phyloP scores from a whole-genome alignment of 2,797 vertebrate genomes.

The Mallotus villosus region DNA sequence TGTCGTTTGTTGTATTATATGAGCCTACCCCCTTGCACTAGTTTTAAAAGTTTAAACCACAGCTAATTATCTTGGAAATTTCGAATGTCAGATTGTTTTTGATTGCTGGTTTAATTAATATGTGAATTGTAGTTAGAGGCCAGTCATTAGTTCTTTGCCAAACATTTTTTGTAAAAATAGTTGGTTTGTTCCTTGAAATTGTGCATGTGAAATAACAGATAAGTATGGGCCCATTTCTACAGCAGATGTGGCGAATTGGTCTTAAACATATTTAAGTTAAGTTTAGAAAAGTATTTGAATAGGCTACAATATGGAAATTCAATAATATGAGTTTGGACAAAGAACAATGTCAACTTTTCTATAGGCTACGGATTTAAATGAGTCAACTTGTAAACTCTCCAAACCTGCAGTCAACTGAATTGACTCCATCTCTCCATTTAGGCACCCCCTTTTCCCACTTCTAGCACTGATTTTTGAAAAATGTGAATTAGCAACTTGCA shows the following conservation, averaged over 20 bases:
- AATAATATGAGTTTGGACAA: too few species aligned
- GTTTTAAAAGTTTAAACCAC: not conserved
- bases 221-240: too few species aligned
- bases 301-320: not conserved
- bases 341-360: not conserved
- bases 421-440: constrained; percentile 39
- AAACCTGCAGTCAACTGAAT: not conserved
- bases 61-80: not conserved
- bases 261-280: too few species aligned
- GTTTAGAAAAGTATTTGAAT: too few species aligned
- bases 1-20: not conserved
- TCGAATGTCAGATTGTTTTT: not conserved
- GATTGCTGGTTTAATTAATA: not conserved
- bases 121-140: too few species aligned
- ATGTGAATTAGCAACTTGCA: constrained; percentile 94
- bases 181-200: too few species aligned
- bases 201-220: too few species aligned
- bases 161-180: too few species aligned
- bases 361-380: too few species aligned
- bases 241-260: not conserved
- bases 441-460: constrained; percentile 92
- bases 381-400: not conserved
- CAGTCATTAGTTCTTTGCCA: too few species aligned
- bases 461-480: constrained; percentile 95
- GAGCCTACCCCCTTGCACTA: not conserved